Evolutionary conservation across 2,113 vertebrate genomes (phyloP).

Genomic region (Steatornis caripensis): DNA sequence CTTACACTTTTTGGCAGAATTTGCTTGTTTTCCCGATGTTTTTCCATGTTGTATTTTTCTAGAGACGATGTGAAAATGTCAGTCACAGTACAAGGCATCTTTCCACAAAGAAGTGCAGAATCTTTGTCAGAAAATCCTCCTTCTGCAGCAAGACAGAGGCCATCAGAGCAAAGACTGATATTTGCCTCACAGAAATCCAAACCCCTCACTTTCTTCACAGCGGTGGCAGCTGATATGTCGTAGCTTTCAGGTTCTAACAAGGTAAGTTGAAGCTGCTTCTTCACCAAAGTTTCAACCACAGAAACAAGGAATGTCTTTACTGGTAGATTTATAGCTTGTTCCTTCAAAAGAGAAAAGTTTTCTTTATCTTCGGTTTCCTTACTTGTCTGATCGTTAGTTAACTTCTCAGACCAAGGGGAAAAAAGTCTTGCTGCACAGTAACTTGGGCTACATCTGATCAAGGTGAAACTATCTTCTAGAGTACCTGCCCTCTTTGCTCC

Average conservation of each 20-base stretch:
- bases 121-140: background rate
- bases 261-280: background rate
- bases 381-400: background rate
- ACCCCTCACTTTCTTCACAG: background rate
- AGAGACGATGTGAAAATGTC: constrained; percentile 15
- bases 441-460: background rate
- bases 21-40: constrained; percentile 5
- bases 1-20: background rate
- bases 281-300: background rate
- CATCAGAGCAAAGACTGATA: background rate
- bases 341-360: background rate
- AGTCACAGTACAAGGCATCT: background rate
- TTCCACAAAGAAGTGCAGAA: background rate
- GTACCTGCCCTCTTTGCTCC: background rate
- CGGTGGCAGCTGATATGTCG: background rate
- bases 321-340: background rate
- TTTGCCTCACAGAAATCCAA: background rate
- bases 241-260: background rate
- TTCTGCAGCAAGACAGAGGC: background rate
- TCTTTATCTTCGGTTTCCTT: constrained; percentile 17
- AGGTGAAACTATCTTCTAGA: background rate
- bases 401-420: background rate
- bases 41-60: constrained; percentile 13
- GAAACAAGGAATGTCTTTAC: background rate
- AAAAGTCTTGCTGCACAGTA: background rate